Evolutionary conservation across 2,113 vertebrate genomes (phyloP), one percentile per base, ranked within the genome.

Genomic region (Xerus inauris): DNA sequence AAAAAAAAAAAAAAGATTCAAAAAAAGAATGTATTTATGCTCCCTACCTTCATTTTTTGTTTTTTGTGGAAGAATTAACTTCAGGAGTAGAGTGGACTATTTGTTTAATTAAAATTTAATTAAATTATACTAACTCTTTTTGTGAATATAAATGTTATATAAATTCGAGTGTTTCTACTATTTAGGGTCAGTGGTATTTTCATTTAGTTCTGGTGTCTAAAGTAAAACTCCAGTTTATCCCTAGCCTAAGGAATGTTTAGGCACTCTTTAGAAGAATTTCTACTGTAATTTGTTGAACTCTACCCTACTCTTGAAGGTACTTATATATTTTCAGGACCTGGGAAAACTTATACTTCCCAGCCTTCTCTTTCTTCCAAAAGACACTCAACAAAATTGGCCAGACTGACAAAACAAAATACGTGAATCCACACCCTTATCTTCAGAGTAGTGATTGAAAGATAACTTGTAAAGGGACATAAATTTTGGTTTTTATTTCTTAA

Each of bases 401-500:
- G 71, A 51, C 38, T 14, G 17, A 65, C 59, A 82, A 91, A 84
- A 94, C 17, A 87, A 77, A 88, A 87, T 40, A 67, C 91, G 30
- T 45, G 82, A 89, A 62, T 13, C 14, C 73, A 84, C 7, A 13
- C 26, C 51, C 38, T 69, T n/a, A 49, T 83, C 71, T 92, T 94
- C 40, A 87, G 65, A 93, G 19, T 75, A 51, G 28, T n/a, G 8
- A 19, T 38, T 79, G 69, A 87, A 92, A 93, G 51, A 11, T 45
- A 67, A 89, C 38, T 83, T 79, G 13, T 49, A 83, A 94, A 9
- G 12, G 69, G 13, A 87, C 6, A 13, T 73, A 38, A 65, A 35
- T 51, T 65, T 82, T 82, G 32, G 54, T 92, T 86, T 90, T 64
- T 84, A 75, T 92, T 92, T 65, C 40, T 97, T 45, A n/a, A 76